Evolutionary conservation across 2,888 invertebrate genomes (phyloP).

Genomic region (Ophion costatus): DNA sequence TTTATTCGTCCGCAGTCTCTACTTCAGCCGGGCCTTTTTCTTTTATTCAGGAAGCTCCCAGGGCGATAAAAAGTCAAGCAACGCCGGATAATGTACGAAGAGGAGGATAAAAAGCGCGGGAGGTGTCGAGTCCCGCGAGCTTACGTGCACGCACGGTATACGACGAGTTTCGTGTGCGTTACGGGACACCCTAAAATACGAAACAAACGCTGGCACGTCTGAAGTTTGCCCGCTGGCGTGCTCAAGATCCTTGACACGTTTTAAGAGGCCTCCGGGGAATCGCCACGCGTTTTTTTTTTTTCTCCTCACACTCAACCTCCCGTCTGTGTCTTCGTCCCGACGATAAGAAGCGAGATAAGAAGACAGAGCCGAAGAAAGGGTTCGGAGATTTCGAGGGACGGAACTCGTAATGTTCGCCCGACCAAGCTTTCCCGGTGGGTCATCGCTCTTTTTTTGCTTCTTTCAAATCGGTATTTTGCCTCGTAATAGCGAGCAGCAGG

Average conservation of each 20-base stretch:
- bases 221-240: slow-evolving; percentile 35
- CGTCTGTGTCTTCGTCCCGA: slow-evolving; percentile 12
- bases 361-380: slow-evolving; percentile 8
- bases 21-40: neutral
- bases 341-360: slow-evolving; percentile 39
- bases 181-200: slow-evolving; percentile 56
- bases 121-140: neutral
- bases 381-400: slow-evolving; percentile 40
- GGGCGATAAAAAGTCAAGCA: slow-evolving; percentile 56
- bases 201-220: slow-evolving; percentile 47
- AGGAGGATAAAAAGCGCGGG: slow-evolving; percentile 15
- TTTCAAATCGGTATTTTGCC: slow-evolving; percentile 22
- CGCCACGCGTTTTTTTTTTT: slow-evolving; percentile 48
- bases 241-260: slow-evolving; percentile 57
- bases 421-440: neutral
- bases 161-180: slow-evolving; percentile 19
- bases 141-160: neutral
- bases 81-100: slow-evolving; percentile 39
- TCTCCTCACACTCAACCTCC: slow-evolving; percentile 10
- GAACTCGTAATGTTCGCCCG: slow-evolving; percentile 42
- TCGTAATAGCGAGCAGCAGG: neutral
- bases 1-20: slow-evolving; percentile 20
- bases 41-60: slow-evolving; percentile 37
- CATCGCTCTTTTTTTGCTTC: slow-evolving; percentile 1
- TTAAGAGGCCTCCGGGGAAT: slow-evolving; percentile 55